Conservation (phyloP, 2,888 invertebrate genomes). For the Mesorhabditis belari region DNA sequence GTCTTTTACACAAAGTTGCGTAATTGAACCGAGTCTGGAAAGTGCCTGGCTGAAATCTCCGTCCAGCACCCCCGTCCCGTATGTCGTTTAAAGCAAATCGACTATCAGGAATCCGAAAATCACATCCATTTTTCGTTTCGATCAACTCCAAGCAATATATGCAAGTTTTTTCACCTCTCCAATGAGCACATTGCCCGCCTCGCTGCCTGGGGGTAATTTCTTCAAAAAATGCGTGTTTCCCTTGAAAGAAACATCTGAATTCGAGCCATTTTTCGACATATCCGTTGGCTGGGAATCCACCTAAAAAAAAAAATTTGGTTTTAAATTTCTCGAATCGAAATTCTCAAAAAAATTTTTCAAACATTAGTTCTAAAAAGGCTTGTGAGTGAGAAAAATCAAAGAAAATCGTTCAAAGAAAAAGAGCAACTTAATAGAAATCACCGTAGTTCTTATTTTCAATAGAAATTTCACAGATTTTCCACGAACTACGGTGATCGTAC, state of each 20-base stretch:
- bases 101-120: no score
- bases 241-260: slow-evolving; percentile 24
- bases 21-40: no score
- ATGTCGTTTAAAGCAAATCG: no score
- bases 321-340: no score
- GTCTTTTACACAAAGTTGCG: no score
- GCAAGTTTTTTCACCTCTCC: slow-evolving; percentile 69
- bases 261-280: slow-evolving; percentile 32
- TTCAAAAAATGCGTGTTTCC: slow-evolving; percentile 85
- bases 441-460: not conserved
- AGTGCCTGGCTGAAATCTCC: no score
- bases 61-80: no score
- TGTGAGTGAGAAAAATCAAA: no score
- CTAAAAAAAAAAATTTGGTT: slow-evolving; percentile 7
- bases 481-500: not conserved
- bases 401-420: not conserved
- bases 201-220: slow-evolving; percentile 90
- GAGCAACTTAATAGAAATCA: not conserved
- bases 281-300: slow-evolving; percentile 50
- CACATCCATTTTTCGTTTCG: no score
- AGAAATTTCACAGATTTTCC: not conserved
- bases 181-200: slow-evolving; percentile 92
- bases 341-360: no score
- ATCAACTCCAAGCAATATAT: no score
- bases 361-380: no score